Conservation (phyloP, 1,140 invertebrate species). For the Bombus haemorrhoidalis region DNA sequence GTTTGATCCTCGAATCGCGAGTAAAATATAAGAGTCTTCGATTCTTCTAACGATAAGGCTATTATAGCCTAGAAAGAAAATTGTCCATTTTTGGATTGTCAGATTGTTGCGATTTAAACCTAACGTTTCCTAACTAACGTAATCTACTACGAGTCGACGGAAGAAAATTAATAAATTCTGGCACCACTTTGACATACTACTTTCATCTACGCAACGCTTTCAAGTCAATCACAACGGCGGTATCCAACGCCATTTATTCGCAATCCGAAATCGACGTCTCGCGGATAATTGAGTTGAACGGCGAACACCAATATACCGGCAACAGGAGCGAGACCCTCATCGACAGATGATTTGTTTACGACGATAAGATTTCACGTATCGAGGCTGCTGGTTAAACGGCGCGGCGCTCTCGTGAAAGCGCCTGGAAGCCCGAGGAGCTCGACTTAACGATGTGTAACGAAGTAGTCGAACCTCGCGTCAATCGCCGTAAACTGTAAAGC, state of each 20-base stretch:
- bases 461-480: constrained; percentile 55
- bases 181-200: not conserved
- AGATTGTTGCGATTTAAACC: too few species aligned
- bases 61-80: too few species aligned
- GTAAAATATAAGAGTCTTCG: too few species aligned
- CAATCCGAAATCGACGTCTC: constrained; percentile 10
- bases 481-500: constrained; percentile 56
- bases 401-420: constrained; percentile 30
- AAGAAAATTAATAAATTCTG: not conserved
- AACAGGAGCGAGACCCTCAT: constrained; percentile 46
- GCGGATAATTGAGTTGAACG: constrained; percentile 47
- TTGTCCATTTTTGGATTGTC: too few species aligned
- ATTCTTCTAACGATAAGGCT: too few species aligned
- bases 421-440: constrained; percentile 30
- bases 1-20: too few species aligned
- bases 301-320: constrained; percentile 40
- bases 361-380: constrained; percentile 63
- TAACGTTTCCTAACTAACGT: too few species aligned
- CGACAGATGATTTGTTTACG: constrained; percentile 69
- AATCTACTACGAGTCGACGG: too few species aligned
- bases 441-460: constrained; percentile 66
- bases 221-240: not conserved
- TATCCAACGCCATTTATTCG: not conserved
- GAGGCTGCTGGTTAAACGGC: constrained; percentile 7
- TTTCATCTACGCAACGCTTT: not conserved